These are phyloP conservation scores for Henicopernis longicauda DNA, from an alignment of 2,113 vertebrate genomes.

Conservation along the genomic window DNA sequence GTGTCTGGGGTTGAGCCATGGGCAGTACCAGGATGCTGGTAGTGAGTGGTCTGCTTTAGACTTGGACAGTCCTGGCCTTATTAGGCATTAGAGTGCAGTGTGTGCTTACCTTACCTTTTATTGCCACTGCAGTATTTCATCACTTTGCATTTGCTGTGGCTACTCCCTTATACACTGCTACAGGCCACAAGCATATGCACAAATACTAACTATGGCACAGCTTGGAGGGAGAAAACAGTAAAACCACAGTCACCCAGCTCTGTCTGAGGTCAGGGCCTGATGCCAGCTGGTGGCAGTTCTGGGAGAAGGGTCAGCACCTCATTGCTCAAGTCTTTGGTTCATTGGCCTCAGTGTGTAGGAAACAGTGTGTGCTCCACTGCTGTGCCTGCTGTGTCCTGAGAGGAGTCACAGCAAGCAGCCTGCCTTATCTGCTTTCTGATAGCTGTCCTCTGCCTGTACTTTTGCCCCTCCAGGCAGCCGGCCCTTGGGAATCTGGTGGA, in stretches of 20 bases:
- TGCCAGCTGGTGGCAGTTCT: background rate
- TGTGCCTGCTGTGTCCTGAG: background rate
- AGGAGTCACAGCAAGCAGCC: background rate
- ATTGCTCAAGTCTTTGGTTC: background rate
- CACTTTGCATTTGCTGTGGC: background rate
- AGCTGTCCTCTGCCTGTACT: background rate
- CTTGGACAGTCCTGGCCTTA: background rate
- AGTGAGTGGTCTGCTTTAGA: background rate
- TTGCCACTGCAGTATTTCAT: background rate
- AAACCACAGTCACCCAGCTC: background rate
- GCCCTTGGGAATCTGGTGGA: slow-evolving; percentile 74
- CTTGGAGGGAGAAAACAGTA: background rate
- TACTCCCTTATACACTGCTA: background rate
- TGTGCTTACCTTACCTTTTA: background rate
- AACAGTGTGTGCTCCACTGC: background rate
- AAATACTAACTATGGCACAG: background rate
- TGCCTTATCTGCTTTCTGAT: slow-evolving; percentile 8
- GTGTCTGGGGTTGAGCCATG: background rate
- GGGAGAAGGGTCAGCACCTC: background rate
- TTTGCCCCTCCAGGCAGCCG: slow-evolving; percentile 60
- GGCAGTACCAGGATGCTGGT: background rate
- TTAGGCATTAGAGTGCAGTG: background rate
- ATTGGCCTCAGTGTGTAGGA: background rate
- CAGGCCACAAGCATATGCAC: background rate
- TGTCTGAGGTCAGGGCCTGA: background rate